Conservation (phyloP, 2,797 vertebrate genomes). For the Rhodeus uyekii region DNA sequence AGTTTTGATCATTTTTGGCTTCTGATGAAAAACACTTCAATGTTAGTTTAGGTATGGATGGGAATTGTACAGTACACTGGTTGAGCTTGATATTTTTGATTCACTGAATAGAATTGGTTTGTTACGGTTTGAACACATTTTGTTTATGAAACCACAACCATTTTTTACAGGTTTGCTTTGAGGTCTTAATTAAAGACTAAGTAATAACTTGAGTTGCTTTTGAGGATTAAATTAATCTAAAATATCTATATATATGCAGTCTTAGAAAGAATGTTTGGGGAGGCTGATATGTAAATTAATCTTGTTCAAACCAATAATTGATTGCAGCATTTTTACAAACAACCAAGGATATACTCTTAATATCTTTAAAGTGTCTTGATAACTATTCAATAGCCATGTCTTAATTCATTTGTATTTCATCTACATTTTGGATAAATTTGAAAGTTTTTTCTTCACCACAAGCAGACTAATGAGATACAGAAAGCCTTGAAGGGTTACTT, state of each 20-base stretch:
- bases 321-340: not conserved
- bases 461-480: not conserved
- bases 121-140: not conserved
- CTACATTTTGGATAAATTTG: not conserved
- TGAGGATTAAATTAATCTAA: conserved; percentile 20
- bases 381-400: not conserved
- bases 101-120: not conserved
- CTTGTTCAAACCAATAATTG: not conserved
- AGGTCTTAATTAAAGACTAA: conserved; percentile 30
- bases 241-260: not conserved
- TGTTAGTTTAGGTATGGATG: not conserved
- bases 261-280: no score
- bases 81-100: not conserved
- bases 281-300: not conserved
- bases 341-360: not conserved
- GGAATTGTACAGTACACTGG: not conserved
- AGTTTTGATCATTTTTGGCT: not conserved
- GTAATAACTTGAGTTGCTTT: not conserved
- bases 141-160: not conserved
- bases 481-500: not conserved
- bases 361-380: not conserved
- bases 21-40: not conserved
- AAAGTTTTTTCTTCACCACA: not conserved
- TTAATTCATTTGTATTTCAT: not conserved
- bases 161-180: not conserved